phyloP scores from a whole-genome alignment of 2,888 invertebrate species.

The Tetramorium bicarinatum region DNA sequence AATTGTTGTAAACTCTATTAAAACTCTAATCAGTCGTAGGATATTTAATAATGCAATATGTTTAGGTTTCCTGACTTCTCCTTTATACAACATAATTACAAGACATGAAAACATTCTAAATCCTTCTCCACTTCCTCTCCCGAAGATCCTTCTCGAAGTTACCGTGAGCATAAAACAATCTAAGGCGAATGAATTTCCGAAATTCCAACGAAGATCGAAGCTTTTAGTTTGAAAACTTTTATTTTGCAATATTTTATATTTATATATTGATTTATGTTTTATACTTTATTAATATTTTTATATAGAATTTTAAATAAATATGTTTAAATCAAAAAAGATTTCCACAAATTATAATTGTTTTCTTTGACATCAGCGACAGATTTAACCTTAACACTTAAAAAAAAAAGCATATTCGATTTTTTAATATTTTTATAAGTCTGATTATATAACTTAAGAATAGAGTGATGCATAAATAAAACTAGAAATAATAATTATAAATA shows the following conservation, averaged over 20 bases:
- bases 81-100: constrained; percentile 38
- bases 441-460: neutral
- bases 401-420: neutral
- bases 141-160: neutral
- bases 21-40: neutral
- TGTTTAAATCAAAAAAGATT: neutral
- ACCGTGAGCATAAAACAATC: neutral
- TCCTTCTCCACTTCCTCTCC: neutral
- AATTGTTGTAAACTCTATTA: neutral
- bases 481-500: constrained; percentile 4
- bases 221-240: constrained; percentile 51
- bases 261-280: constrained; percentile 31
- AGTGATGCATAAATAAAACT: neutral
- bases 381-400: neutral
- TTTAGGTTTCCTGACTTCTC: constrained; percentile 56
- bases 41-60: constrained; percentile 23
- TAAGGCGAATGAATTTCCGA: neutral
- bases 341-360: neutral
- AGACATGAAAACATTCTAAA: neutral
- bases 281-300: constrained; percentile 29
- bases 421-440: constrained; percentile 15
- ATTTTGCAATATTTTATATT: constrained; percentile 51
- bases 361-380: neutral
- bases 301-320: constrained; percentile 19
- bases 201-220: constrained; percentile 23